Conservation (phyloP, 2,113 vertebrate species). For the Tangachromis dhanisi region DNA sequence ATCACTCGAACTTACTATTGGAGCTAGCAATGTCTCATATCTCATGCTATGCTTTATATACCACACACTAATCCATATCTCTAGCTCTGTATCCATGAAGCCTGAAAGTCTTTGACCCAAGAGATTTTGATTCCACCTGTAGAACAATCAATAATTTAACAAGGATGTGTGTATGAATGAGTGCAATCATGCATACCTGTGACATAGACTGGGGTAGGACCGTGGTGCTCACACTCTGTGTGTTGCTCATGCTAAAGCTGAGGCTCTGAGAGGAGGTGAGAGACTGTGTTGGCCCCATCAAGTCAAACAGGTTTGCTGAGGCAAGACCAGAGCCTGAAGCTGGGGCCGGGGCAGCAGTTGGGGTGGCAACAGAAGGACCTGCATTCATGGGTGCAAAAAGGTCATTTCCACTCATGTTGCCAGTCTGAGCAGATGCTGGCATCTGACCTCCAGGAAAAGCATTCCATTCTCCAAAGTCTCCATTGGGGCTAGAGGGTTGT, state of each 20-base stretch:
- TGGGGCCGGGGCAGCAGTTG: conserved; percentile 6
- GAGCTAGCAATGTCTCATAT: not conserved
- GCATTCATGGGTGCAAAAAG: conserved; percentile 67
- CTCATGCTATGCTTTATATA: not conserved
- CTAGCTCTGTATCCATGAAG: not conserved
- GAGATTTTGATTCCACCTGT: not conserved
- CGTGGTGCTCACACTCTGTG: conserved; percentile 67
- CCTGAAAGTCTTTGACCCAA: not conserved
- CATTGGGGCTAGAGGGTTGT: conserved; percentile 76
- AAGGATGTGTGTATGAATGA: not conserved
- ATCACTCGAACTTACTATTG: not conserved
- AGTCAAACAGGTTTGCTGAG: conserved; percentile 84
- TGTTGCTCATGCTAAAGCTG: conserved; percentile 87
- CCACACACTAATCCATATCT: not conserved
- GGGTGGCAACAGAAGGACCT: conserved; percentile 40
- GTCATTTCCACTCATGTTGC: conserved; percentile 58
- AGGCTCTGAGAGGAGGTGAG: conserved; percentile 89
- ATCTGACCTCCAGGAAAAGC: conserved; percentile 85
- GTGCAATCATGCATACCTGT: conserved; percentile 72
- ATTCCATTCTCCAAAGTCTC: conserved; percentile 95
- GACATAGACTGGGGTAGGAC: conserved; percentile 83
- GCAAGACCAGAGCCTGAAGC: conserved; percentile 44
- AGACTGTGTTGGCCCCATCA: conserved; percentile 82
- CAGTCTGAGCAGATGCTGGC: conserved; percentile 63
- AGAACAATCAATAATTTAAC: conserved; percentile 17